Base-by-base conservation (phyloP, 2,888 invertebrate genomes). In the Mythimna loreyi region DNA sequence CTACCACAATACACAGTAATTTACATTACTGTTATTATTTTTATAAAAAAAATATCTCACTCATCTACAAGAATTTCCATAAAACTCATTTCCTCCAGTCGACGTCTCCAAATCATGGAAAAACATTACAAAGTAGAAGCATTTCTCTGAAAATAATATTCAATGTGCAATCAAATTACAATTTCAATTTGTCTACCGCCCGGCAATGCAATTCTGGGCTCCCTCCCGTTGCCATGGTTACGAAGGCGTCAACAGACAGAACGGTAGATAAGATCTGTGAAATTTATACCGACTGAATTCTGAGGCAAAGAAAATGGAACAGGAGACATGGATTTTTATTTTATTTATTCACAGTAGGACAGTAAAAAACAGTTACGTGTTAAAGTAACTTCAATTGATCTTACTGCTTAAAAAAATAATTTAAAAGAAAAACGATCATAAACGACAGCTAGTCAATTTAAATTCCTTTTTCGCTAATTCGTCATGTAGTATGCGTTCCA, bases 151-250 rank as follows among this genome's bases (percentile, higher is more conserved):
- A 72, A 74, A 80, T 72, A 70, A 75, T 75, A 75, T 71, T 66
- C 59, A 72, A 28, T 69, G 57, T 66, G 62, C 69, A 72, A 83
- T 83, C 57, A 75, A 78, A 84, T 83, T 83, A 74, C 72, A 82
- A 83, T 82, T 81, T 80, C 78, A 82, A 83, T 83, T 80, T 80
- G 68, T 75, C 75, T 68, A 60, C 60, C 66, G 60, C 67, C 47
- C 58, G 63, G 60, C 72, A 64, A 67, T 74, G 79, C 84, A 79
- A 78, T 81, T 70, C 71, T 72, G 63, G 45, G 23, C 55, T 57
- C 59, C 76, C 66, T 64, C 61, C 62, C 40, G 87, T 87, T 82
- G 74, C 82, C 63, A 85, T 86, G 82, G 83, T 74, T 85, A 88
- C 52, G 55, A 50, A 40, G 40, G 67, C 85, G 81, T 85, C 84